Percentiles rank a stretch among this genome's conserved stretches.
Conservation (phyloP, 2,113 vertebrate genomes). For the Siphamia tubifer region DNA sequence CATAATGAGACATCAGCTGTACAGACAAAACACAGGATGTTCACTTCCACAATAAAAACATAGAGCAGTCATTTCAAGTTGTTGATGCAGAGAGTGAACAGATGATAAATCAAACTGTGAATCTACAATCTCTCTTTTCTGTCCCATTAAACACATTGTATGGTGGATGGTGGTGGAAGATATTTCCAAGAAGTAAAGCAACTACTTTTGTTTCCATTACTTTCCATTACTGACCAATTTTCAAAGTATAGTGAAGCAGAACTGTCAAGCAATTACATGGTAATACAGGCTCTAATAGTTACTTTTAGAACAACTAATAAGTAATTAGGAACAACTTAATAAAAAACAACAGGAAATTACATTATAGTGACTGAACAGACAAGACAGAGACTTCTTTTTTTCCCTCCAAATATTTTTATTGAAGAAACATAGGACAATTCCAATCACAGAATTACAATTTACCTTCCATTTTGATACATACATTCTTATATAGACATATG, state of each 20-base stretch:
- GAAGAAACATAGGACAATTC: no score
- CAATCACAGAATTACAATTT: background rate
- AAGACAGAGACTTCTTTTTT: background rate
- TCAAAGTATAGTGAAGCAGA: background rate
- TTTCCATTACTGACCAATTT: background rate
- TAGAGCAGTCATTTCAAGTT: conserved; percentile 50
- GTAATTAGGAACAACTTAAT: background rate
- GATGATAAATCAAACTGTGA: conserved; percentile 45
- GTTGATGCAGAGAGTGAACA: conserved; percentile 39
- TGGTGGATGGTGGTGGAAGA: background rate
- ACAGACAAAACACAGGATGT: conserved; percentile 74
- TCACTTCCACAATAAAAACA: conserved; percentile 68
- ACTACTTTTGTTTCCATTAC: background rate
- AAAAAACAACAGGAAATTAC: background rate
- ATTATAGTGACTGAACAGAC: background rate
- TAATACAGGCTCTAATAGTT: background rate
- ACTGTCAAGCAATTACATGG: background rate
- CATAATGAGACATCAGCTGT: conserved; percentile 70
- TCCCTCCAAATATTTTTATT: no score
- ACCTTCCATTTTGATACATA: no score
- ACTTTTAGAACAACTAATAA: background rate
- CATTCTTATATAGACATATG: no score
- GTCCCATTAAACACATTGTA: background rate
- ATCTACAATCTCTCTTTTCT: conserved; percentile 13
- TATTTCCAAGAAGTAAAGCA: conserved; percentile 24